Evolutionary conservation across 30 jellyfish, hydroid and myxozoan genomes (phyloP), one percentile per base, ranked within the genome.

Genomic region (Kudoa iwatai): DNA sequence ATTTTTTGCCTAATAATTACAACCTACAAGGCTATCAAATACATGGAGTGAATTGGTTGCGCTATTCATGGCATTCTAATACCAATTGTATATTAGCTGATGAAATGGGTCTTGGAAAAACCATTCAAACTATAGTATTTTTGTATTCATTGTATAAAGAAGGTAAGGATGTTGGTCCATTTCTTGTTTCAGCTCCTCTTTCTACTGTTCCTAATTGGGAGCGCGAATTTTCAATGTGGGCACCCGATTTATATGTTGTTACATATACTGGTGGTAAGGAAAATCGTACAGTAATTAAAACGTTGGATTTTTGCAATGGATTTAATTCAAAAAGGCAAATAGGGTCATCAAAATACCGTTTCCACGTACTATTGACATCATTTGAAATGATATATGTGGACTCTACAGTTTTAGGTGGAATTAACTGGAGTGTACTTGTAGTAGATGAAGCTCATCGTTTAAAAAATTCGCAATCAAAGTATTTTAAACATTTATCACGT

Each of bases 21-120:
- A 65, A 52, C 48, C 56, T 79, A 17, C 98, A 79, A 31, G 83
- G 56, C 12, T 79, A 79, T 32, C 98, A 79, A 54, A 28, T 79
- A 24, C 88, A 65, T 28, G 98, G 98, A 0, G 39, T 79, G 41
- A 79, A 79, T 48, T 79, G 98, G 98, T 32, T 79, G 25, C 65
- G 98, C 20, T 79, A 55, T 46, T 79, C 98, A 18, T 79, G 98
- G 89, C 50, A 50, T 1, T 71, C 57, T 33, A 79, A 65, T 25
- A 84, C 87, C 20, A 79, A 79, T 50, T 58, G 86, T 0, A 79
- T 79, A 19, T 88, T 79, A 17, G 98, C 98, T 32, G 98, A 79
- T 58, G 98, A 79, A 58, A 79, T 79, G 98, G 98, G 98, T 17
- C 59, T 79, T 28, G 98, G 98, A 18, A 79, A 79, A 36, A 79